phyloP scores from a whole-genome alignment of 2,888 invertebrate genomes.

The Panzeria rudis region DNA sequence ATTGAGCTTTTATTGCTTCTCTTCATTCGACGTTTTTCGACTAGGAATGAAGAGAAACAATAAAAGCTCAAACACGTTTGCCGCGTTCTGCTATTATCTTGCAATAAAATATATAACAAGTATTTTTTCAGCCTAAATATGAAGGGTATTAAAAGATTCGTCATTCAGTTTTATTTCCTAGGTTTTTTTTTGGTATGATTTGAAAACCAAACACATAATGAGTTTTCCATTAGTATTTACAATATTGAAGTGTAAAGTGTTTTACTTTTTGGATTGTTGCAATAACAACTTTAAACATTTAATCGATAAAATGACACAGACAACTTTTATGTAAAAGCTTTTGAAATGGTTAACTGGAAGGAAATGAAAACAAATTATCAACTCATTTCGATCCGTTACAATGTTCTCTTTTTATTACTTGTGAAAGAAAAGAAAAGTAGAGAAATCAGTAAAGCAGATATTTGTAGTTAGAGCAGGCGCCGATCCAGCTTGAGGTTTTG shows the following conservation, averaged over 20 bases:
- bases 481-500: too few species aligned
- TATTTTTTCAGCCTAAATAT: too few species aligned
- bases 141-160: not conserved
- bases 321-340: not conserved
- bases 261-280: not conserved
- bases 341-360: not conserved
- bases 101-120: too few species aligned
- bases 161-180: not conserved
- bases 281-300: not conserved
- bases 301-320: not conserved
- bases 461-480: too few species aligned
- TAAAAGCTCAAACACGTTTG: too few species aligned
- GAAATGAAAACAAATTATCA: not conserved
- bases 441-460: too few species aligned
- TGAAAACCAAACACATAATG: slow-evolving; percentile 15
- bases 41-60: too few species aligned
- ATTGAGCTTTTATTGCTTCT: too few species aligned
- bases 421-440: not conserved
- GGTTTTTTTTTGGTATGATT: not conserved
- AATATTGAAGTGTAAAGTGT: slow-evolving; percentile 35
- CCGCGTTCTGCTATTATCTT: too few species aligned
- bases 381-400: not conserved
- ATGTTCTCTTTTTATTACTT: not conserved
- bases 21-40: too few species aligned
- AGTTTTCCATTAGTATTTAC: slow-evolving; percentile 51